Evolutionary conservation across 2,797 vertebrate genomes (phyloP), one percentile per base, ranked within the genome.

Genomic region (Nannoperca australis): DNA sequence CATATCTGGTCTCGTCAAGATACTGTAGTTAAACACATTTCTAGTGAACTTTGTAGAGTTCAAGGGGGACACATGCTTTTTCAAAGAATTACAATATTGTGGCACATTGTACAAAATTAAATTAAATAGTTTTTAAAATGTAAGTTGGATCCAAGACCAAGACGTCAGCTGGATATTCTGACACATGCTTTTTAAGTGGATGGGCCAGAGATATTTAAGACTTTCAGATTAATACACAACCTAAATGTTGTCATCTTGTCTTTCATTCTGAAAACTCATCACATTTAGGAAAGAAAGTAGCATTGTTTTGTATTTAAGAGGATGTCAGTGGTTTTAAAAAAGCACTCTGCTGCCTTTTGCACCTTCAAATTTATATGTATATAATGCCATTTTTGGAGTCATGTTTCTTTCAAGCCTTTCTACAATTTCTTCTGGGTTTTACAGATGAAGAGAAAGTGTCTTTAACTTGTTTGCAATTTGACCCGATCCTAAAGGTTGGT

Each of bases 191-290:
- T 27, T 27, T 27, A 36, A 15, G 40, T 44, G 34, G 14, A 49
- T 17, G 36, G 14, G 34, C 17, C 9, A 17, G 42, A 36, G 20
- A 34, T 13, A 32, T 54, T 34, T 10, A 53, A 66, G 22, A 3
- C 65, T 59, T 65, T 71, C 12, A 54, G 45, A 55, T 60, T 68
- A 55, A 32, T 42, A 40, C 17, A 56, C 7, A n/a, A 55, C 34
- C 40, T 2, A n/a, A n/a, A 71, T 61, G 32, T 42, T 66, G 8
- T 51, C 55, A 68, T 51, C 5, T 30, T 15, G n/a, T 76, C 47
- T 70, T 70, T 54, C 32, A 53, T 53, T 73, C n/a, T 30, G 58
- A 20, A 38, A 54, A 62, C 67, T 61, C 61, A 60, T 47, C 17
- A 56, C 22, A 47, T 58, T 75, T 27, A 40, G n/a, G 13, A 27